These are phyloP conservation scores for Tribolium freemani DNA, from an alignment of 2,888 invertebrate species.

Conservation along the genomic window DNA sequence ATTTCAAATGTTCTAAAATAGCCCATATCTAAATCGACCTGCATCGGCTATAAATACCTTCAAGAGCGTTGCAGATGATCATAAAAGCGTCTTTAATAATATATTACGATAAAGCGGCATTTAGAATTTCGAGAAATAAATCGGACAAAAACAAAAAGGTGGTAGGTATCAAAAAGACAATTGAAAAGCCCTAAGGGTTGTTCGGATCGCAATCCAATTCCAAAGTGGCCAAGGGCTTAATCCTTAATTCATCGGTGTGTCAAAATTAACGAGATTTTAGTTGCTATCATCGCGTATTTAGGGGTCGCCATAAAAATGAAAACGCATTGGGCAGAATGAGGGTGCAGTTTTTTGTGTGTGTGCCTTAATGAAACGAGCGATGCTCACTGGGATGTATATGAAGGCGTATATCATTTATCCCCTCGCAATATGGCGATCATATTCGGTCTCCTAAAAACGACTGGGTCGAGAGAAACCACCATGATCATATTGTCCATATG, in stretches of 20 bases:
- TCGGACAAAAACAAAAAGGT: constrained; percentile 5
- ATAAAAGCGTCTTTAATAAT: constrained; percentile 33
- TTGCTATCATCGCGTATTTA: neutral
- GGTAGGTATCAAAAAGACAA: constrained; percentile 3
- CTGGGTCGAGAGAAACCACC: constrained; percentile 37
- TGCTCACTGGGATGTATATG: constrained; percentile 32
- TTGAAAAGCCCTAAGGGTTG: neutral
- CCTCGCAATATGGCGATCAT: constrained; percentile 40
- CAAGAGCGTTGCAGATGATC: constrained; percentile 21
- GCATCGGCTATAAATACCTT: constrained; percentile 18
- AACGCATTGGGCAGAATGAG: constrained; percentile 10
- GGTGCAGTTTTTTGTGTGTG: constrained; percentile 36
- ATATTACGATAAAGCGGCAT: constrained; percentile 23
- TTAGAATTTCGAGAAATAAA: constrained; percentile 12
- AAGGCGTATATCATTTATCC: constrained; percentile 41
- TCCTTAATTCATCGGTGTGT: neutral
- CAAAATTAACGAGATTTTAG: neutral
- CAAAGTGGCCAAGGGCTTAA: constrained; percentile 4
- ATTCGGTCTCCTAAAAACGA: constrained; percentile 41
- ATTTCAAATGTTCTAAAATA: constrained; percentile 4
- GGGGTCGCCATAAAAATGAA: constrained; percentile 9
- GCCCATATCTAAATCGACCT: constrained; percentile 25
- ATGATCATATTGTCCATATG: constrained; percentile 43
- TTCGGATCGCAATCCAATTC: constrained; percentile 1
- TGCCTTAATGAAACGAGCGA: constrained; percentile 38